Conservation (phyloP, 2,797 vertebrate species). For the Fistularia tabacaria region DNA sequence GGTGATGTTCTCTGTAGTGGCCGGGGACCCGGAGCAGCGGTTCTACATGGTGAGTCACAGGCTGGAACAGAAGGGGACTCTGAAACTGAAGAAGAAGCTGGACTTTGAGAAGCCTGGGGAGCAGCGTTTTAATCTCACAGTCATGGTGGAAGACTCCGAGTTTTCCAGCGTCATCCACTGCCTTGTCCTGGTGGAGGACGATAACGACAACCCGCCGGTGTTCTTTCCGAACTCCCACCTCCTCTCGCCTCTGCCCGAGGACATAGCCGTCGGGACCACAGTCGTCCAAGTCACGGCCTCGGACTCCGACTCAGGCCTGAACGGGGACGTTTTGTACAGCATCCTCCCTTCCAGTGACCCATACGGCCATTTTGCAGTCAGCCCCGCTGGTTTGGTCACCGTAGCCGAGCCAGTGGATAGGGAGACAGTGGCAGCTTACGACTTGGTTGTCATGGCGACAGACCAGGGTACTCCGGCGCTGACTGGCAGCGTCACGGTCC, state of each 20-base stretch:
- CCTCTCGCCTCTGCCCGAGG: conserved; percentile 76
- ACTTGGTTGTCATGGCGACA: conserved; percentile 79
- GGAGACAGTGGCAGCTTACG: conserved; percentile 72
- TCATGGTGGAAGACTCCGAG: conserved; percentile 83
- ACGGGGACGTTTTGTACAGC: conserved; percentile 80
- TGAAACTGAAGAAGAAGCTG: conserved; percentile 78
- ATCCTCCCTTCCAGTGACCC: conserved; percentile 79
- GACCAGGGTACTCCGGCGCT: conserved; percentile 78
- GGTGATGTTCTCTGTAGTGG: conserved; percentile 79
- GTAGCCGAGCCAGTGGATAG: conserved; percentile 77
- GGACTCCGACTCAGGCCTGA: conserved; percentile 80
- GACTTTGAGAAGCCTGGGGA: conserved; percentile 83
- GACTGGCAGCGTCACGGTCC: conserved; percentile 80
- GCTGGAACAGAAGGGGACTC: conserved; percentile 74
- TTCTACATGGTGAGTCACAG: conserved; percentile 81
- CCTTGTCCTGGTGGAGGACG: conserved; percentile 81
- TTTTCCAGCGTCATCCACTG: conserved; percentile 81
- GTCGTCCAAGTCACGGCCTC: conserved; percentile 75
- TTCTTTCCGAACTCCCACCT: conserved; percentile 74
- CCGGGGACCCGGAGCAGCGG: conserved; percentile 80
- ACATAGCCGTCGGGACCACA: conserved; percentile 72
- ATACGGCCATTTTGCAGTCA: conserved; percentile 73
- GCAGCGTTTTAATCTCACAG: conserved; percentile 82
- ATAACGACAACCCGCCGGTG: conserved; percentile 82
- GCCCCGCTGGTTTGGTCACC: conserved; percentile 71